Evolutionary conservation across 1,140 invertebrate genomes (phyloP).

Genomic region (Babylonia areolata): DNA sequence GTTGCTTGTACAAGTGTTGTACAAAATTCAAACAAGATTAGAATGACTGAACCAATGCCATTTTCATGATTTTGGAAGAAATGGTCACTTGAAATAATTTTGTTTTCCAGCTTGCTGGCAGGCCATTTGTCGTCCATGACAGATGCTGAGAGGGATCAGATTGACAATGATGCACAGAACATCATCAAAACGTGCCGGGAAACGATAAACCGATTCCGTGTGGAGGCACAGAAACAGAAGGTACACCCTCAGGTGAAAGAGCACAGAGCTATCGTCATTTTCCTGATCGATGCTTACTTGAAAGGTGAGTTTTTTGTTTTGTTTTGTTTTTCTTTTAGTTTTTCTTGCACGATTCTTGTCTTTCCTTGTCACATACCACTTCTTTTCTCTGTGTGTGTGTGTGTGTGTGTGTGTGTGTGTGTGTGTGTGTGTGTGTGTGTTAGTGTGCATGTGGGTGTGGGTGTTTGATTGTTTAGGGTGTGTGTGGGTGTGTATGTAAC

Average conservation of each 20-base stretch:
- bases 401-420: not conserved
- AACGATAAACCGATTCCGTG: constrained; percentile 85
- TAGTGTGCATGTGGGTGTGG: too few relatives aligned
- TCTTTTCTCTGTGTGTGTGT: not conserved
- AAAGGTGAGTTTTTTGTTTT: constrained; percentile 66
- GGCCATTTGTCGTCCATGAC: constrained; percentile 83
- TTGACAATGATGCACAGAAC: constrained; percentile 88
- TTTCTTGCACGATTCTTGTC: not conserved
- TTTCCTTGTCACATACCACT: too few relatives aligned
- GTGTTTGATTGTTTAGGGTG: too few relatives aligned
- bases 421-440: too few relatives aligned
- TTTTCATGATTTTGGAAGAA: too few relatives aligned
- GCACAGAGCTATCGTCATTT: constrained; percentile 85
- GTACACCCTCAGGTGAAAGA: constrained; percentile 83
- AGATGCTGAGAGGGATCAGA: constrained; percentile 88
- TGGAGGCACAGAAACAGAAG: constrained; percentile 76
- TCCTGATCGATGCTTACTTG: constrained; percentile 85
- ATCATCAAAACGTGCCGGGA: constrained; percentile 89
- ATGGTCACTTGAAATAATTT: too few relatives aligned
- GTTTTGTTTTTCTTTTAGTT: not conserved
- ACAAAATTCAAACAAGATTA: too few relatives aligned
- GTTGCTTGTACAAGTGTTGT: too few relatives aligned
- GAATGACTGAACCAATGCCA: too few relatives aligned
- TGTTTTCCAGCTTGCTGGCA: constrained; percentile 59
- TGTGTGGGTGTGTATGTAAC: too few relatives aligned